Evolutionary conservation across 2,888 invertebrate genomes (phyloP), one percentile per base, ranked within the genome.

Genomic region (Rhagonycha fulva): DNA sequence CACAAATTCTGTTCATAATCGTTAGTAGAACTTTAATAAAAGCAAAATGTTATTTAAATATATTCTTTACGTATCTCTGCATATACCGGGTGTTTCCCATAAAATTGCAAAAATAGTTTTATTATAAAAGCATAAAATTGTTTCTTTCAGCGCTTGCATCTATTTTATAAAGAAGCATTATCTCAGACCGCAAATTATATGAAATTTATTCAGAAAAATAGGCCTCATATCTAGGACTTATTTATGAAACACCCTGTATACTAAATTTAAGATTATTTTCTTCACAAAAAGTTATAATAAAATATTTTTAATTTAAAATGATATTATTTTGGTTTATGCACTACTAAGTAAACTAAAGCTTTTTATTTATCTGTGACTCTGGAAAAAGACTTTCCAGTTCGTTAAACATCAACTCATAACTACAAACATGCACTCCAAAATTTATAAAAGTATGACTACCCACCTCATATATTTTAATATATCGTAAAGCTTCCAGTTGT

Each of bases 371-470:
- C 67, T 61, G 70, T 62, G 70, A 30, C 67, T 67, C 19, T 74
- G 74, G 74, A 71, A 74, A 73, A 61, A 74, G 32, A 7, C 24
- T 71, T 77, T 77, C 71, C 74, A 74, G 71, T 30, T 72, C 71
- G 77, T 77, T 77, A 74, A 76, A 60, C 77, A 66, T 32, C 60
- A 62, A 68, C 74, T 60, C 66, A 69, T 26, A 62, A 63, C 62
- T 71, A 72, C 72, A 61, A 62, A 30, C 67, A 68, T 71, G 76
- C 70, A 71, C 70, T 68, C 70, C 68, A 30, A 68, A 77, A 71
- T 68, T 77, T 77, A 77, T 77, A 77, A 77, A 77, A 68, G 62
- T 32, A 26, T 62, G 26, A 14, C 32, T 47, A 19, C 47, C 47
- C 47, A 47, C 1, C 47, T 47, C 47, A 47, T 47, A 47, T 47